A percentile compares a stretch with the other conserved stretches of the same genome.
These are phyloP conservation scores for Bufotes viridis DNA, from an alignment of 2,797 vertebrate species.

Conservation along the genomic window DNA sequence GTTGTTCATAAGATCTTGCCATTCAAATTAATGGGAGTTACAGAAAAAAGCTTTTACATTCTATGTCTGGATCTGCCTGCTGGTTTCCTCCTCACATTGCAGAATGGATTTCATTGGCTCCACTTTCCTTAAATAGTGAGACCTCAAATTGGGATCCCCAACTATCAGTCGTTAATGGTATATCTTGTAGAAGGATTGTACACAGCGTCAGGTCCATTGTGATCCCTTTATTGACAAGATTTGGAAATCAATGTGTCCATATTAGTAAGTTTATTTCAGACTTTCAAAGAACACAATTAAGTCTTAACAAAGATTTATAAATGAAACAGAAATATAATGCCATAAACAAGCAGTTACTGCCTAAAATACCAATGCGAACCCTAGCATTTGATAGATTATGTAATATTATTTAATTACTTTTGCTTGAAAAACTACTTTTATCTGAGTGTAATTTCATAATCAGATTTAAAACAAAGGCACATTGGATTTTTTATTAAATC, in stretches of 20 bases:
- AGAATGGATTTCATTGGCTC: no score
- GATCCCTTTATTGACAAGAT: neutral
- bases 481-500: neutral
- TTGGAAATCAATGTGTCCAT: neutral
- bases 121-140: no score
- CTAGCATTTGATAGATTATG: neutral
- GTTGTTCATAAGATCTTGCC: no score
- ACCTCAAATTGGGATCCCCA: no score
- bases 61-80: no score
- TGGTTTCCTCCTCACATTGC: no score
- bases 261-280: neutral
- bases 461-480: neutral
- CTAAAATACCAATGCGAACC: neutral
- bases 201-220: no score
- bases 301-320: neutral
- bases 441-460: neutral
- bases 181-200: no score
- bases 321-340: neutral
- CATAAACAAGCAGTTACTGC: neutral
- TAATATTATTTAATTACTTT: slow-evolving; percentile 17
- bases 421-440: slow-evolving; percentile 1
- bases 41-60: no score
- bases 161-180: no score
- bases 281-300: neutral
- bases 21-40: no score